Evolutionary conservation across 2,113 vertebrate genomes (phyloP).

Genomic region (Eublepharis macularius): DNA sequence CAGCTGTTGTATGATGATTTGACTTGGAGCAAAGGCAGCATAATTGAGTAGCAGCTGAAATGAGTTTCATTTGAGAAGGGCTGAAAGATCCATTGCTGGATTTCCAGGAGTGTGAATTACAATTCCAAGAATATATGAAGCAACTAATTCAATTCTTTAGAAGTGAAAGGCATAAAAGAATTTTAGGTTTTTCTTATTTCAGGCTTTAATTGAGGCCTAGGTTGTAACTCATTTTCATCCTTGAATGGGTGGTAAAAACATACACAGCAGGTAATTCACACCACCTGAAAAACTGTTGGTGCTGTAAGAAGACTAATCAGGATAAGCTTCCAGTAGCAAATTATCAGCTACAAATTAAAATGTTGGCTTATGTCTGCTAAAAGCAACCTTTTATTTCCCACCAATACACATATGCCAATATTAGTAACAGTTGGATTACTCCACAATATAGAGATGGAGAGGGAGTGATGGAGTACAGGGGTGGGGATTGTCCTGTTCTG

Average conservation of each 20-base stretch:
- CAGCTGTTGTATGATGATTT: constrained; percentile 80
- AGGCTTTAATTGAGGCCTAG: constrained; percentile 82
- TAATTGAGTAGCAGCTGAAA: constrained; percentile 84
- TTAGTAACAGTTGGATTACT: constrained; percentile 77
- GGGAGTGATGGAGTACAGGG: background rate
- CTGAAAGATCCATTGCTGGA: constrained; percentile 81
- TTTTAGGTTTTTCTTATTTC: constrained; percentile 79
- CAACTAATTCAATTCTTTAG: constrained; percentile 87
- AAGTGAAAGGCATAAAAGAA: constrained; percentile 82
- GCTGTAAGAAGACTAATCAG: constrained; percentile 93
- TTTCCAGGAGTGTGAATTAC: constrained; percentile 88
- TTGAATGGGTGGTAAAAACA: constrained; percentile 91
- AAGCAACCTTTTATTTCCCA: constrained; percentile 63
- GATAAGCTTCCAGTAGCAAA: constrained; percentile 91
- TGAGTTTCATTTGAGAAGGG: constrained; percentile 78
- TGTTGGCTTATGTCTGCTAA: constrained; percentile 77
- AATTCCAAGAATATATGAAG: constrained; percentile 87
- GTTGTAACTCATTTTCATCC: constrained; percentile 87
- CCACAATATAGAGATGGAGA: constrained; percentile 34
- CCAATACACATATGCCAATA: constrained; percentile 61
- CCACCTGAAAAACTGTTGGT: constrained; percentile 95
- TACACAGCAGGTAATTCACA: constrained; percentile 96
- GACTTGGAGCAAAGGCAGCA: constrained; percentile 83
- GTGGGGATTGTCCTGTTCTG: constrained; percentile 5
- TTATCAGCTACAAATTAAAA: constrained; percentile 99